Evolutionary conservation across 2,888 invertebrate species (phyloP), one percentile per base, ranked within the genome.

Genomic region (Morpho achilles): DNA sequence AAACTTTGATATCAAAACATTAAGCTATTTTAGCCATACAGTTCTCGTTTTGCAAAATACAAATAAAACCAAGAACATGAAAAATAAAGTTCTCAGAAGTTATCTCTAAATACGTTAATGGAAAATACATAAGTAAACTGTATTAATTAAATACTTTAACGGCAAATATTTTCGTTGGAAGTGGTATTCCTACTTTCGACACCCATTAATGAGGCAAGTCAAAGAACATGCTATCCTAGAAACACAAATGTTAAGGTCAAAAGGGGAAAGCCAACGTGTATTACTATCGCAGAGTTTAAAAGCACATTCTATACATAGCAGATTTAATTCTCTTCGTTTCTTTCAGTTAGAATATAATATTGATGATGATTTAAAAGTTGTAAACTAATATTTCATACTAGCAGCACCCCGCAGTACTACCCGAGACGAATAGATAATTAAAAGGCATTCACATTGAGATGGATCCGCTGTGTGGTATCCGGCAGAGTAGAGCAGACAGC

Each of bases 251-350:
- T 51, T 61, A 58, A 61, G 66, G 62, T 63, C 58, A 61, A 62
- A 66, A 61, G 69, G 69, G 72, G 72, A 77, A 77, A 75, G 69
- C 66, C 64, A 59, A 67, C 64, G 56, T 64, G 57, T 57, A 16
- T 16, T 16, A 63, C 53, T 54, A 59, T 55, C 55, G 22, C 49
- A 41, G 23, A 43, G 50, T 60, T 60, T 53, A 32, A 56, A 62
- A 55, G 3, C 32, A 32, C 32, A 32, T 32, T 32, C 32, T 32
- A 32, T 55, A 60, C 16, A 16, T 16, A 45, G 10, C 39, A 3
- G 32, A 32, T 32, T 32, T 3, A 32, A 32, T 32, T 32, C 32
- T 32, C 5, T 32, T 3, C 5, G 32, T 32, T 32, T 32, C 32
- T 32, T 32, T 32, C 1, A 32, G 32, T 32, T 32, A 5, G 1